Conservation (phyloP, 2,113 vertebrate species). For the Carettochelys insculpta region DNA sequence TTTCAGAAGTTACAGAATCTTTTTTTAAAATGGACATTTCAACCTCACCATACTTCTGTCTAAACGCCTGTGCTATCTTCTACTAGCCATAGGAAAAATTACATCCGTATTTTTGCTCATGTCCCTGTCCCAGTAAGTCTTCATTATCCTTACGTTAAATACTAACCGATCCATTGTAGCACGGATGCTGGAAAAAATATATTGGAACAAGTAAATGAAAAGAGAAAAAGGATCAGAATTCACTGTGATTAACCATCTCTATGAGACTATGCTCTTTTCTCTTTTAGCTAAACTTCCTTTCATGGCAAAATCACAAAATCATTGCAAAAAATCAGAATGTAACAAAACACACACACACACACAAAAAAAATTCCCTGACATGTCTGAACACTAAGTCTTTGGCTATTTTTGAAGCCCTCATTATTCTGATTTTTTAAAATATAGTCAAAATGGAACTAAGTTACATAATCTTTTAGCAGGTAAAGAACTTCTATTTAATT, state of each 20-base stretch:
- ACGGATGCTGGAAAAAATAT: constrained; percentile 20
- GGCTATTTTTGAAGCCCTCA: not conserved
- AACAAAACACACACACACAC: not conserved
- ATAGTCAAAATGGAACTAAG: not conserved
- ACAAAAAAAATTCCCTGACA: not conserved
- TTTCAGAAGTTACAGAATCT: not conserved
- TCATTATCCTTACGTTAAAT: constrained; percentile 37
- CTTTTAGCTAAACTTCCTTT: constrained; percentile 72
- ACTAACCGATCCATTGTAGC: constrained; percentile 5
- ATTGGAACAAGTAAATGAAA: constrained; percentile 63
- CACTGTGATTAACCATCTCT: constrained; percentile 66
- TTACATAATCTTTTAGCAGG: not conserved
- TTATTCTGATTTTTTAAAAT: not conserved
- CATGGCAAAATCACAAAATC: constrained; percentile 68
- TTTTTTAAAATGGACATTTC: not conserved
- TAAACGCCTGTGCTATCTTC: not conserved
- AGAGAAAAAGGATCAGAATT: constrained; percentile 42
- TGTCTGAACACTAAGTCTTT: no score
- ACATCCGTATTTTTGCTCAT: not conserved
- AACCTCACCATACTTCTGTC: not conserved
- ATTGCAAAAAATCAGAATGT: not conserved
- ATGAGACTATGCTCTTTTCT: constrained; percentile 69
- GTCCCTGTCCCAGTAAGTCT: not conserved
- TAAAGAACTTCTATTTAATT: not conserved
- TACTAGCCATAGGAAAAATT: not conserved